Conservation (phyloP, 2,888 invertebrate species). For the Operophtera brumata region DNA sequence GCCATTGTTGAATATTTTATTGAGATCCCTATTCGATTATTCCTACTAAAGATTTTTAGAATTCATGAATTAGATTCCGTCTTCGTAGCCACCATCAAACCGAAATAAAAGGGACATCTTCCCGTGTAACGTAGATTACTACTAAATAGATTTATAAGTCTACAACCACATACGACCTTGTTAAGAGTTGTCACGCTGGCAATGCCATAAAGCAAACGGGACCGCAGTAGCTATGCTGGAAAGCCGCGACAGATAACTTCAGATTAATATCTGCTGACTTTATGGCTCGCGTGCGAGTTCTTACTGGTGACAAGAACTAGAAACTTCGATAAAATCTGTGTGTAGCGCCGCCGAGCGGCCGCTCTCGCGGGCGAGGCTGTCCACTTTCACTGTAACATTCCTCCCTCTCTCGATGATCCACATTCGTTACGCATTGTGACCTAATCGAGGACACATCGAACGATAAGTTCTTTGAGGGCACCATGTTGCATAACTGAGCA, state of each 20-base stretch:
- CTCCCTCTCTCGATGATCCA: constrained; percentile 37
- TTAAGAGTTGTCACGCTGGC: constrained; percentile 53
- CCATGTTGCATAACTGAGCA: constrained; percentile 62
- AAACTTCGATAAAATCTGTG: constrained; percentile 53
- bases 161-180: constrained; percentile 48
- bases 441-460: constrained; percentile 42
- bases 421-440: constrained; percentile 37
- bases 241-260: constrained; percentile 44
- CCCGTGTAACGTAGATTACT: constrained; percentile 43
- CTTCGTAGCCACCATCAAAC: background rate
- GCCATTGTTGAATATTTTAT: constrained; percentile 22
- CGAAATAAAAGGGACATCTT: constrained; percentile 48
- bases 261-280: constrained; percentile 56
- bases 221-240: constrained; percentile 42
- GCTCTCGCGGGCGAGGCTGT: constrained; percentile 44
- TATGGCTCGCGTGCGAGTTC: constrained; percentile 51
- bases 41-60: constrained; percentile 16
- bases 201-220: constrained; percentile 54
- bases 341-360: constrained; percentile 41
- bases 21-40: constrained; percentile 6
- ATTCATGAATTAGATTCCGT: constrained; percentile 8
- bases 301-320: constrained; percentile 52
- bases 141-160: constrained; percentile 50
- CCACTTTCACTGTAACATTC: constrained; percentile 58
- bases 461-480: constrained; percentile 43